phyloP scores from a whole-genome alignment of 2,797 vertebrate species.

The Tragelaphus eurycerus region DNA sequence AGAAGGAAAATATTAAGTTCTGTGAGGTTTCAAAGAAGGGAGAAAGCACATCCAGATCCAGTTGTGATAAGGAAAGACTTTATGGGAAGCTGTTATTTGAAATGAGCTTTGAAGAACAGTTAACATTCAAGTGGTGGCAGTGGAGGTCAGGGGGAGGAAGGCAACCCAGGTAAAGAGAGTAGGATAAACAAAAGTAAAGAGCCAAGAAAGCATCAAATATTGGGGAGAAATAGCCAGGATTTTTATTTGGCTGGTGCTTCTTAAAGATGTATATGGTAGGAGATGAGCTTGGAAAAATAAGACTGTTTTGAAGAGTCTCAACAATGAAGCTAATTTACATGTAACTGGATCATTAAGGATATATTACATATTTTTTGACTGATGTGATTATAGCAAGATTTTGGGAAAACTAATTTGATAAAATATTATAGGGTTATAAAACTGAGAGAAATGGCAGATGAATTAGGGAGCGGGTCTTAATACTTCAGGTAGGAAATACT shows the following conservation, averaged over 20 bases:
- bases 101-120: constrained; percentile 1
- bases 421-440: not conserved
- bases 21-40: not conserved
- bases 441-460: not conserved
- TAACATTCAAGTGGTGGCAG: not conserved
- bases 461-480: not conserved
- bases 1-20: not conserved
- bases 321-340: not conserved
- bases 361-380: not conserved
- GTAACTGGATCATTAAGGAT: not conserved
- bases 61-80: not conserved
- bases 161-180: not conserved
- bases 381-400: not conserved
- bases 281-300: constrained; percentile 12
- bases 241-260: not conserved
- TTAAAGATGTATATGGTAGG: not conserved
- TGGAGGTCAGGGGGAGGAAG: not conserved
- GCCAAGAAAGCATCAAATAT: not conserved
- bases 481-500: not conserved
- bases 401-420: constrained; percentile 1
- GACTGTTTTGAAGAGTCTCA: not conserved
- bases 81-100: not conserved
- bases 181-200: not conserved
- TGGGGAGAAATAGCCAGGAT: not conserved
- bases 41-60: not conserved